Conservation (phyloP, 1,140 invertebrate genomes). For the Hydropsyche tenuis region DNA sequence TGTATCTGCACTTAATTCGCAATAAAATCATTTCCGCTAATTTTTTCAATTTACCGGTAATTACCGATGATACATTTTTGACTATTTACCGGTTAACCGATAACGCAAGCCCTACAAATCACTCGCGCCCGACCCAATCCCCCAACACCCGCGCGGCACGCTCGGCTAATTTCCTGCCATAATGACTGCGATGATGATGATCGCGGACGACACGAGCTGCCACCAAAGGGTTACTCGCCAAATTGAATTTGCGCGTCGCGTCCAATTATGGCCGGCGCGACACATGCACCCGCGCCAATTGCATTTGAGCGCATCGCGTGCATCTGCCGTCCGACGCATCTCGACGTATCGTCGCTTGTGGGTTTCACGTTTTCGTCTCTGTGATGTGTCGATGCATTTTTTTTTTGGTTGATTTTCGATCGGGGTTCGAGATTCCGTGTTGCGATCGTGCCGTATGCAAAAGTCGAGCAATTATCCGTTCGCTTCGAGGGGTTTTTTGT, state of each 20-base stretch:
- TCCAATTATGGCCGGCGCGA: conserved; percentile 25
- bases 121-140: neutral
- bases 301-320: neutral
- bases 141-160: conserved; percentile 17
- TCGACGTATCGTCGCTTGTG: too few species aligned
- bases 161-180: conserved; percentile 31
- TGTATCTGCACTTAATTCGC: too few species aligned
- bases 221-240: conserved; percentile 34
- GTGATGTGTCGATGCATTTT: neutral
- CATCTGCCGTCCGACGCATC: neutral
- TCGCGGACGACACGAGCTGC: conserved; percentile 15
- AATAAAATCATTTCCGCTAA: too few species aligned
- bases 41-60: too few species aligned
- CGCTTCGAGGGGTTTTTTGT: conserved; percentile 1
- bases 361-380: too few species aligned
- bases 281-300: conserved; percentile 1
- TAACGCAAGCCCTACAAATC: too few species aligned
- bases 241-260: conserved; percentile 33
- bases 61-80: too few species aligned
- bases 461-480: conserved; percentile 14
- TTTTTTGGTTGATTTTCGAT: neutral
- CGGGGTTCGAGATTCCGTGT: neutral
- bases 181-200: neutral
- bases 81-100: too few species aligned
- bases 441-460: conserved; percentile 23